Evolutionary conservation across 2,888 invertebrate species (phyloP).

Genomic region (Troilus luridus): DNA sequence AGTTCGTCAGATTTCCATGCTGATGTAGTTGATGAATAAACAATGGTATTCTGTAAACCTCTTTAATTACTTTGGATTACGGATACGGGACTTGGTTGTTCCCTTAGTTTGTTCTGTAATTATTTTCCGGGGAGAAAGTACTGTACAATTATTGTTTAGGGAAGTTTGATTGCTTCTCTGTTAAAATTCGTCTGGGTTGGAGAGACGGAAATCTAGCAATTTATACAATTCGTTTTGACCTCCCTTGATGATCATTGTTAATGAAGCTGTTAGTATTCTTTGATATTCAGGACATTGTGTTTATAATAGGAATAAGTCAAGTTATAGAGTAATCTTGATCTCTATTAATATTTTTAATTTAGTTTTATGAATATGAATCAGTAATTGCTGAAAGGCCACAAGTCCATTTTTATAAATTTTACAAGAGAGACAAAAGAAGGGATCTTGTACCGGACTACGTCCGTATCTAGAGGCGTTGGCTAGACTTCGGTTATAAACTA

Average conservation of each 20-base stretch:
- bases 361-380: too few species aligned
- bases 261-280: neutral
- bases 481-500: too few species aligned
- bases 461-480: too few species aligned
- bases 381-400: too few species aligned
- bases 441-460: too few species aligned
- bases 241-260: neutral
- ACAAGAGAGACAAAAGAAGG: too few species aligned
- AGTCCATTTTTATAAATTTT: too few species aligned
- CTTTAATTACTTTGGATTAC: neutral
- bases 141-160: neutral
- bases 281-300: neutral
- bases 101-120: neutral
- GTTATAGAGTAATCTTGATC: neutral
- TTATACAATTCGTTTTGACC: neutral
- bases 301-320: neutral
- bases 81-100: neutral
- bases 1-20: neutral
- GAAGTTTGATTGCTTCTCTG: conserved; percentile 22
- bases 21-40: too few species aligned
- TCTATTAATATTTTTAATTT: neutral
- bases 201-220: too few species aligned
- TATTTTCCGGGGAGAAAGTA: neutral
- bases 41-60: neutral
- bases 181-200: neutral